These are phyloP conservation scores for Vandiemenella viatica DNA, from an alignment of 2,888 invertebrate species.

Conservation along the genomic window DNA sequence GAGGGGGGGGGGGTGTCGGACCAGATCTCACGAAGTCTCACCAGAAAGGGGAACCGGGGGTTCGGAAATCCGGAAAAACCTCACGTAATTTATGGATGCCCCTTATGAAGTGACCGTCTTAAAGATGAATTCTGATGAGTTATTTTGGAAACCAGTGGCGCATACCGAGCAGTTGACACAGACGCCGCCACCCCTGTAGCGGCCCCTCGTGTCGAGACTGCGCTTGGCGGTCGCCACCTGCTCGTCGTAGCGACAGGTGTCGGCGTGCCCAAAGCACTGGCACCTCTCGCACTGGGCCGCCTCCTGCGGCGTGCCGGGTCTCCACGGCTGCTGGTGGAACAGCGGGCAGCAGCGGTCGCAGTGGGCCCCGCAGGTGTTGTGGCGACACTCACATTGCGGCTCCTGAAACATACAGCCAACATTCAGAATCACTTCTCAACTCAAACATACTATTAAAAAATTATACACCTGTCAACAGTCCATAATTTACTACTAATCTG, in stretches of 20 bases:
- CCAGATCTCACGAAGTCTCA: too few species aligned
- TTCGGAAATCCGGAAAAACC: too few species aligned
- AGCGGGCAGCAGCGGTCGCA: conserved; percentile 84
- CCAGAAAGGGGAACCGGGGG: too few species aligned
- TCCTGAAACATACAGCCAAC: conserved; percentile 30
- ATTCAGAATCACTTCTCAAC: too few species aligned
- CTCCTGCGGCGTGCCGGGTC: conserved; percentile 44
- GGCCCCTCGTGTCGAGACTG: conserved; percentile 51
- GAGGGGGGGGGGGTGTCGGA: too few species aligned
- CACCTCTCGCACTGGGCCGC: conserved; percentile 57
- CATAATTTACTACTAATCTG: too few species aligned
- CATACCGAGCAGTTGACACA: conserved; percentile 77
- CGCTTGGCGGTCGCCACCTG: conserved; percentile 48
- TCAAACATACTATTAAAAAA: too few species aligned
- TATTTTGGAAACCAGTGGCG: too few species aligned
- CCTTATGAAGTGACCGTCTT: too few species aligned
- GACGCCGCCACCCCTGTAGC: conserved; percentile 64
- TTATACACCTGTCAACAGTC: too few species aligned
- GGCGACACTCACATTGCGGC: conserved; percentile 75
- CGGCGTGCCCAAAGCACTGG: conserved; percentile 77
- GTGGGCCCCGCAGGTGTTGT: conserved; percentile 81
- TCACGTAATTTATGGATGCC: too few species aligned
- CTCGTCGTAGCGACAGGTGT: conserved; percentile 61
- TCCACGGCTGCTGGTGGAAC: conserved; percentile 65
- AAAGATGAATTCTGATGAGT: too few species aligned